Evolutionary conservation across 1,140 invertebrate species (phyloP), one percentile per base, ranked within the genome.

Genomic region (Magallana gigas): DNA sequence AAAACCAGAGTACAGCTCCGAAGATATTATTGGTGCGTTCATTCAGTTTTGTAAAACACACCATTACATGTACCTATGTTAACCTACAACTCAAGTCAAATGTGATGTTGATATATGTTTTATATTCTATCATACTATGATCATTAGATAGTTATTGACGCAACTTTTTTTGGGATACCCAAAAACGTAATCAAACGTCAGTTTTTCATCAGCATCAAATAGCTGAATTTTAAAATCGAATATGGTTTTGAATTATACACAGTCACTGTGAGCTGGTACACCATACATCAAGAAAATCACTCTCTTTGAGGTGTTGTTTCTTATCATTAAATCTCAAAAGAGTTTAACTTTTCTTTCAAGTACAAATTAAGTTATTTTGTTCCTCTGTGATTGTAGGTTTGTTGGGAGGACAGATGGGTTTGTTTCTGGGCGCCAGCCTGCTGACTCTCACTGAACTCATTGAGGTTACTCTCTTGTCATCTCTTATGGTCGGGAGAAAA

Each of bases 361-460:
- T 62, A n/a, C 0, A 12, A 4, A 0, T 14, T 62, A 14, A 16
- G n/a, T 12, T 62, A 16, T 62, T 62, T 62, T 16, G 18, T 8
- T 64, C 18, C n/a, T 64, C 5, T 64, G 18, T 64, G 1, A 16
- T 60, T 83, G 23, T 64, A 90, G 89, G 92, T 71, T 91, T 93
- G 87, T 91, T 94, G 23, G 93, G 93, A 1, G 93, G 93, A 11
- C 92, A 91, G n/a, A 87, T 94, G 76, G 93, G 93, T 3, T 90
- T 94, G 5, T 91, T 94, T 62, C 88, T 94, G 16, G 93, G 93
- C 0, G 93, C 92, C 6, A 94, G 93, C 36, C 89, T 94, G 5
- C 88, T 94, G 18, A 94, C 93, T 1, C 86, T 93, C 7, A 90
- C 92, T 29, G 92, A 94, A 86, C 85, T 94, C 68, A 82, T 92